phyloP scores from a whole-genome alignment of 2,797 vertebrate genomes.

The Ceyx erithaca region DNA sequence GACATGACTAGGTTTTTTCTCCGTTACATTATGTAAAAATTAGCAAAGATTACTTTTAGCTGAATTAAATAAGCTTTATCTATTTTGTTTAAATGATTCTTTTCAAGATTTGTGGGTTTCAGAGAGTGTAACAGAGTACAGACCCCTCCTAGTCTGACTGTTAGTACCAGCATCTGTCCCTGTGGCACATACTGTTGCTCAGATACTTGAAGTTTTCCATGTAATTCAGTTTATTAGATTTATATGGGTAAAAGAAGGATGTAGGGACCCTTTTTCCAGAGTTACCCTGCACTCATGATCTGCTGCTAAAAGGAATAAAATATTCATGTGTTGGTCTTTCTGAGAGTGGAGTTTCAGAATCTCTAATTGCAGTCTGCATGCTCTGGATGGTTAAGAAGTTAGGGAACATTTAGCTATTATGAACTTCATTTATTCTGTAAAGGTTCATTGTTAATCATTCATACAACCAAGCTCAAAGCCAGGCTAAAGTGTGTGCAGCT shows the following conservation, averaged over 20 bases:
- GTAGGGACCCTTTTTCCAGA: not conserved
- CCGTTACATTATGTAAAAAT: not conserved
- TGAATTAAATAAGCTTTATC: not conserved
- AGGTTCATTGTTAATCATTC: slow-evolving; percentile 61
- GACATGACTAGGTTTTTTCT: not conserved
- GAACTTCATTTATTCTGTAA: slow-evolving; percentile 43
- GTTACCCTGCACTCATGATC: not conserved
- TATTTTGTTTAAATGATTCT: not conserved
- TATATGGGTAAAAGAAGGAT: not conserved
- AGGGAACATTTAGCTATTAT: slow-evolving; percentile 23
- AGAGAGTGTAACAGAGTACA: not conserved
- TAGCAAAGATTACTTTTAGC: not conserved
- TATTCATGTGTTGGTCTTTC: slow-evolving; percentile 10
- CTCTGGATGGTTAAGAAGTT: slow-evolving; percentile 11
- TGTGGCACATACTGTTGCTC: not conserved
- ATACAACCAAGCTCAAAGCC: slow-evolving; percentile 56
- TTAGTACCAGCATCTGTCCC: not conserved
- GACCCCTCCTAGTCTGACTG: not conserved
- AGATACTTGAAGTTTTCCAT: not conserved
- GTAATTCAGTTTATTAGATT: not conserved
- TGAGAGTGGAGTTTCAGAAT: not conserved
- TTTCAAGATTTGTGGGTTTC: not conserved
- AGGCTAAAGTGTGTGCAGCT: not conserved
- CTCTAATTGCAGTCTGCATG: slow-evolving; percentile 7
- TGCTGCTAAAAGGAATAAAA: slow-evolving; percentile 11